A percentile compares a stretch with the other conserved stretches of the same genome.
Conservation (phyloP, 1,140 invertebrate species). For the Sarcophaga peregrina region DNA sequence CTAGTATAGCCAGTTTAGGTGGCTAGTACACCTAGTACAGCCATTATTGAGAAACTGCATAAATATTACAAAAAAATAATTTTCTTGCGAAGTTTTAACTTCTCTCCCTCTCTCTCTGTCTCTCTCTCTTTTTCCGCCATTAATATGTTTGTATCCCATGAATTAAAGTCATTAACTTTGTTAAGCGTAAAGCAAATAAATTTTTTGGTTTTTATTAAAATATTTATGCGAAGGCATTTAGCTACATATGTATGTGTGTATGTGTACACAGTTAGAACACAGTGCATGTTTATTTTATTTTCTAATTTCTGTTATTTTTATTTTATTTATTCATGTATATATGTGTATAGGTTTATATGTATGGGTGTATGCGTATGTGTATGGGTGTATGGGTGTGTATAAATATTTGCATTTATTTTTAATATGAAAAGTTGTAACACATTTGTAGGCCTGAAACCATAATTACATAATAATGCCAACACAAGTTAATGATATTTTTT, state of each 20-base stretch:
- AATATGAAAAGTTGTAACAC: slow-evolving; percentile 17
- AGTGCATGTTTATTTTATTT: background rate
- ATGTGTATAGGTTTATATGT: too few species aligned
- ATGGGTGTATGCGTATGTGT: too few species aligned
- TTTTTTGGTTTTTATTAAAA: background rate
- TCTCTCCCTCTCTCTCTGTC: too few species aligned
- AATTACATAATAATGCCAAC: slow-evolving; percentile 41
- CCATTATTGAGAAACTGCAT: too few species aligned
- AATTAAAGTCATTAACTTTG: background rate
- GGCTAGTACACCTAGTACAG: too few species aligned
- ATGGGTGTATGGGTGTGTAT: too few species aligned
- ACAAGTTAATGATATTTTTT: slow-evolving; percentile 23
- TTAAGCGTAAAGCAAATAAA: background rate
- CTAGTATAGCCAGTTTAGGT: too few species aligned
- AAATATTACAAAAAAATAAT: too few species aligned
- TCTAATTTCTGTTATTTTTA: background rate
- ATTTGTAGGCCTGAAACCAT: slow-evolving; percentile 30
- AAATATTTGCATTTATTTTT: background rate
- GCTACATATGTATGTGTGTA: too few species aligned
- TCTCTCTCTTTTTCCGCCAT: too few species aligned
- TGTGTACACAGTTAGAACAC: too few species aligned
- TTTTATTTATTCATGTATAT: background rate
- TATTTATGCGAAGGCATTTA: background rate
- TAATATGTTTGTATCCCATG: background rate
- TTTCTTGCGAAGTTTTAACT: too few species aligned